A percentile compares a stretch with the other conserved stretches of the same genome.
Conservation (phyloP, 2,113 vertebrate genomes). For the Osmerus mordax region DNA sequence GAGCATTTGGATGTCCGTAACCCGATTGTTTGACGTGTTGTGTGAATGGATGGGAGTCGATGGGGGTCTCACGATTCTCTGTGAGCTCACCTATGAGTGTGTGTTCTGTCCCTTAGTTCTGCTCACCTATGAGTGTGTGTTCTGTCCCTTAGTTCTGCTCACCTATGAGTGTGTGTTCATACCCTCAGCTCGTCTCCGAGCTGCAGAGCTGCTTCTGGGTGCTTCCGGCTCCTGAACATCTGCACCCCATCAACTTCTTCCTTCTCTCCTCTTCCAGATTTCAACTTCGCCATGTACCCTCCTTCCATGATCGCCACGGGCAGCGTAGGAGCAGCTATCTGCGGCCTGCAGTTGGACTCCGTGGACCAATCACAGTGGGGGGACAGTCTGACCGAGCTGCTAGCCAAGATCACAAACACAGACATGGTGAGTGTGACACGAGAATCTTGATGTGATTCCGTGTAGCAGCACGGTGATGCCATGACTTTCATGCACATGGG, state of each 20-base stretch:
- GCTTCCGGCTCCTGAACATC: neutral
- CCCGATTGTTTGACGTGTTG: conserved; percentile 7
- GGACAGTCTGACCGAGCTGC: conserved; percentile 83
- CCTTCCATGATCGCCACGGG: conserved; percentile 97
- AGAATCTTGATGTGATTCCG: no score
- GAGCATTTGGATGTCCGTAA: neutral
- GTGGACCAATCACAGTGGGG: conserved; percentile 77
- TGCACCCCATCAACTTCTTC: neutral
- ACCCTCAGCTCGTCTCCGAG: neutral
- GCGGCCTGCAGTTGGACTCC: conserved; percentile 88
- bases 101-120: neutral
- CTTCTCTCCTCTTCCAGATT: conserved; percentile 75
- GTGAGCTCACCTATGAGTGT: neutral
- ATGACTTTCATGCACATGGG: no score
- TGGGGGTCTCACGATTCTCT: no score
- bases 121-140: neutral
- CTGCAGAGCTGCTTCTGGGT: neutral
- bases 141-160: no score
- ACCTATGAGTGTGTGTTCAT: neutral
- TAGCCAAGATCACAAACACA: conserved; percentile 95
- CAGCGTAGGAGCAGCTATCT: conserved; percentile 92
- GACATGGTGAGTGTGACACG: conserved; percentile 85
- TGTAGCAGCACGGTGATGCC: no score
- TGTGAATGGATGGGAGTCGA: conserved; percentile 16
- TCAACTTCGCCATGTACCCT: conserved; percentile 92